Conservation (phyloP, 2,797 vertebrate species). For the Trichosurus vulpecula region DNA sequence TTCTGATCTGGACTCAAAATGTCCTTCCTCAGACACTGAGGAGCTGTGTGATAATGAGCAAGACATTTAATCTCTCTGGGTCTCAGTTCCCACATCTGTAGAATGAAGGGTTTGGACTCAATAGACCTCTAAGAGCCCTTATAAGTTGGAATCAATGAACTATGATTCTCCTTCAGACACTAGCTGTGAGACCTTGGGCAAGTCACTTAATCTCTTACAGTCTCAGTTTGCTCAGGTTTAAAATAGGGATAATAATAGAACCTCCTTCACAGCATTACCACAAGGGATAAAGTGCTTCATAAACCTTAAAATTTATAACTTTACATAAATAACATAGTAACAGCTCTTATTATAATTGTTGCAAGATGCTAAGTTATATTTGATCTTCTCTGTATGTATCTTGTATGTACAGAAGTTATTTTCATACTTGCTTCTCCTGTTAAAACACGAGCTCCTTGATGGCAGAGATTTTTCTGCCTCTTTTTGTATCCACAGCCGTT, state of each 20-base stretch:
- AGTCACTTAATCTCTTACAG: neutral
- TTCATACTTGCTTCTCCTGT: neutral
- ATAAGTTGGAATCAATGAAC: neutral
- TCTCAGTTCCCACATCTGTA: neutral
- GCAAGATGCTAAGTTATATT: neutral
- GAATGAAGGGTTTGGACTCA: neutral
- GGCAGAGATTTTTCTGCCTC: neutral
- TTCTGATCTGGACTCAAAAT: neutral
- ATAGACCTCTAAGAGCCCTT: neutral
- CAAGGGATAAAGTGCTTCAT: neutral
- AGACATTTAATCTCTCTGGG: neutral
- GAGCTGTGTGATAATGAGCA: neutral
- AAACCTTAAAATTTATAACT: neutral
- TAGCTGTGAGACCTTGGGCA: neutral
- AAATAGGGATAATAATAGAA: neutral
- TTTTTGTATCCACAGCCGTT: neutral
- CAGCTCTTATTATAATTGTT: neutral
- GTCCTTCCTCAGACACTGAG: neutral
- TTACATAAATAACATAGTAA: neutral
- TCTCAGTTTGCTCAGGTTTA: neutral
- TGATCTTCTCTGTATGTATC: neutral
- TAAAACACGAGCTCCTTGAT: neutral
- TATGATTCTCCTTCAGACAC: neutral
- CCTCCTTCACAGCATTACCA: neutral
- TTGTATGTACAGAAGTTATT: neutral